Percentiles rank a stretch among this genome's conserved stretches.
These are phyloP conservation scores for Maniola hyperantus DNA, from an alignment of 2,888 invertebrate genomes.

Conservation along the genomic window DNA sequence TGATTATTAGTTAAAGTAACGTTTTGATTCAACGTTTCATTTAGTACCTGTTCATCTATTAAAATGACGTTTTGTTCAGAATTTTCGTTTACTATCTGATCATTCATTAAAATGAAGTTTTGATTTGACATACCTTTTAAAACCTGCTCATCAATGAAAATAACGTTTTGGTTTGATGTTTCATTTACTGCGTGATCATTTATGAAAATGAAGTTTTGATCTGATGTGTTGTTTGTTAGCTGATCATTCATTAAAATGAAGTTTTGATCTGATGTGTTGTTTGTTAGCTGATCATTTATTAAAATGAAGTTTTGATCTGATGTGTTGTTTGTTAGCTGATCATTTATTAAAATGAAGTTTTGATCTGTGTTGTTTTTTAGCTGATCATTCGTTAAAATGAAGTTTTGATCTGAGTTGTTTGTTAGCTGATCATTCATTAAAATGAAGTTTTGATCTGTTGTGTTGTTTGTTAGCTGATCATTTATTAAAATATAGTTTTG, in stretches of 20 bases:
- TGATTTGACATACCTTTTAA: no score
- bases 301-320: neutral
- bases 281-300: neutral
- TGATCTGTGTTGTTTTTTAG: no score
- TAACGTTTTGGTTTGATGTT: no score
- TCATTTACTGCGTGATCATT: no score
- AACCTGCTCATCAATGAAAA: no score
- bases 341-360: neutral
- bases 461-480: neutral
- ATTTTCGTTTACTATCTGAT: neutral
- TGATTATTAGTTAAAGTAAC: no score
- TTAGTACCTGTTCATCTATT: neutral
- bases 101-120: no score
- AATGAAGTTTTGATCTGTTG: neutral
- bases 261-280: neutral
- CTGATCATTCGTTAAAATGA: no score
- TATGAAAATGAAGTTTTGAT: no score
- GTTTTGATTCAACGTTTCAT: neutral
- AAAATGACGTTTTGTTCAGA: neutral
- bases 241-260: neutral
- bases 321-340: neutral
- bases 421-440: neutral
- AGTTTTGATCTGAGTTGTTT: no score
- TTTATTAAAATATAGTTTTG: neutral
- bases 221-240: neutral